Evolutionary conservation across 2,888 invertebrate species (phyloP).

Genomic region (Drosophila nr. medialis): DNA sequence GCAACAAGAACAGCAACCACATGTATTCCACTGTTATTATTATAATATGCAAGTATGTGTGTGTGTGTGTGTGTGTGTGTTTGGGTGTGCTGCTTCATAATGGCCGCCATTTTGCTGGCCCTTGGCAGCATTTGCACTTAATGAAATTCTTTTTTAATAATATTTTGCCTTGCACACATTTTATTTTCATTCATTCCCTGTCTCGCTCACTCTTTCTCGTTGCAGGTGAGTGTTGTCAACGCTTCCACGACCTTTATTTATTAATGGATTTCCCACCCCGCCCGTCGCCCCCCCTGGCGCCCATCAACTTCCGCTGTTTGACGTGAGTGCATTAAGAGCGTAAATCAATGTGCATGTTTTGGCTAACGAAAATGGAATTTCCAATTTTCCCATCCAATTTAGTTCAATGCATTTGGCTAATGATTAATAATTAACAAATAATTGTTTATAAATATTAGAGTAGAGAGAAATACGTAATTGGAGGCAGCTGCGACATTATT

Average conservation of each 20-base stretch:
- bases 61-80: constrained; percentile 31
- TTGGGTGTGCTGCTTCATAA: constrained; percentile 35
- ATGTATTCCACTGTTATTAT: constrained; percentile 18
- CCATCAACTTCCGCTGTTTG: constrained; percentile 10
- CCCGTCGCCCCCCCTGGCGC: background rate
- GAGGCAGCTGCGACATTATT: background rate
- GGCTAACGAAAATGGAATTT: constrained; percentile 42
- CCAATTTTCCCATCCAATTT: constrained; percentile 3
- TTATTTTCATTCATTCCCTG: constrained; percentile 11
- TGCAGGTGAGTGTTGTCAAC: constrained; percentile 74
- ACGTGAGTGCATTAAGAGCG: constrained; percentile 55
- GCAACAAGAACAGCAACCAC: constrained; percentile 50
- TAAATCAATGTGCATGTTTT: constrained; percentile 21
- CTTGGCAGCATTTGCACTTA: constrained; percentile 64
- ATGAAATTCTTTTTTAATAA: constrained; percentile 69
- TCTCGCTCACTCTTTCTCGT: constrained; percentile 24
- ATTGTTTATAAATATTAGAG: background rate
- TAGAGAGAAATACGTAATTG: background rate
- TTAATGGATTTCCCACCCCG: constrained; percentile 72
- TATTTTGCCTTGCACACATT: constrained; percentile 35
- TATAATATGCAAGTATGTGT: background rate
- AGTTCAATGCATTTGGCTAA: constrained; percentile 4
- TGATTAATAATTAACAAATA: constrained; percentile 3
- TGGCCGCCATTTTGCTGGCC: constrained; percentile 73
- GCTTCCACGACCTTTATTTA: constrained; percentile 65